phyloP scores from a whole-genome alignment of 2,888 invertebrate genomes.

The Celastrina argiolus region DNA sequence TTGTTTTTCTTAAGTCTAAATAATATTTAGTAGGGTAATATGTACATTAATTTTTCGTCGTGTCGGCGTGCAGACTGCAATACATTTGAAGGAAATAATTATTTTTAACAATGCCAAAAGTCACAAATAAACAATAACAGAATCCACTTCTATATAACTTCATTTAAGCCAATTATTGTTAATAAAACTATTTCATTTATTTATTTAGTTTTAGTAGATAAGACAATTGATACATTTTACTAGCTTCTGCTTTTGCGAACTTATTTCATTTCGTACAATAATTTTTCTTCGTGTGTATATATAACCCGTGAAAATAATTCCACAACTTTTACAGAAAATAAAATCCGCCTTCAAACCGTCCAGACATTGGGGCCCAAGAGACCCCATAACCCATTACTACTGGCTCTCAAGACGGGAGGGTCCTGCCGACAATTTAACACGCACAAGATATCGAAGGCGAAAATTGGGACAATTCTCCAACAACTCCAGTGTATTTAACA shows the following conservation, averaged over 20 bases:
- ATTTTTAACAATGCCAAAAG: too few species aligned
- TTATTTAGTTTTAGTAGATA: not conserved
- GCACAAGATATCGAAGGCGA: constrained; percentile 43
- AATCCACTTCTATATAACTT: too few species aligned
- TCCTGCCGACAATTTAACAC: constrained; percentile 36
- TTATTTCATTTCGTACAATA: not conserved
- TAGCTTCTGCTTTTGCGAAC: not conserved
- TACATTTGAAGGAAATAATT: too few species aligned
- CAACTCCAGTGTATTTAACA: constrained; percentile 41
- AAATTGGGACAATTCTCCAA: constrained; percentile 53
- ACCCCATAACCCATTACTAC: constrained; percentile 66
- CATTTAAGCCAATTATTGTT: too few species aligned
- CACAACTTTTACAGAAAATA: constrained; percentile 54
- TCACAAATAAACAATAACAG: too few species aligned
- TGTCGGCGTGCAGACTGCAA: too few species aligned
- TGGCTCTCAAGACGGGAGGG: constrained; percentile 60
- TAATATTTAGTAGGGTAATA: too few species aligned
- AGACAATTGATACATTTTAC: not conserved
- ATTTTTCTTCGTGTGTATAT: too few species aligned
- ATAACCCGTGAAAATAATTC: constrained; percentile 29
- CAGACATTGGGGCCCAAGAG: constrained; percentile 67
- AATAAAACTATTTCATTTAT: too few species aligned
- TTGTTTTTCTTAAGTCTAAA: too few species aligned
- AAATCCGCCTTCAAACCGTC: constrained; percentile 61
- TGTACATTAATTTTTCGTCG: too few species aligned